Evolutionary conservation across 1,140 invertebrate genomes (phyloP), one percentile per base, ranked within the genome.

Genomic region (Phthorimaea operculella): DNA sequence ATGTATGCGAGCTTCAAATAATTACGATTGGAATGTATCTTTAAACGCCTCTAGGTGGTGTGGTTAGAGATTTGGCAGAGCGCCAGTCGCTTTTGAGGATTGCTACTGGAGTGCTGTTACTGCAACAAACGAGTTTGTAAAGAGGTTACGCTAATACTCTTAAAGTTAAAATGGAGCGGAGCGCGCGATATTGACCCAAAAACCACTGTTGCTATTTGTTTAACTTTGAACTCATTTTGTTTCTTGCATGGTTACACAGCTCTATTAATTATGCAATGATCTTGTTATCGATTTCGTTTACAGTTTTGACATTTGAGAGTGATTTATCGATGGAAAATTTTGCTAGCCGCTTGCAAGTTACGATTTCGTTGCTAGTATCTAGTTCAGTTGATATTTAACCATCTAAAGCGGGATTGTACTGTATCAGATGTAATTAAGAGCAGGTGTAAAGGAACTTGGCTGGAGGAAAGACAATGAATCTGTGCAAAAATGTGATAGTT

Each of bases 1-100:
- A 56, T 49, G 54, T 50, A 56, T 36, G 54, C 54, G 33, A 50
- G 47, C 17, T 56, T 56, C 45, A 56, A 56, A 49, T 56, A 51
- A 56, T 56, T 56, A 56, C 47, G 48, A 50, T 56, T 51, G 54
- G 21, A 56, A 51, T 51, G 50, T 50, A 50, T 50, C 44, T 47
- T 17, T 47, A 16, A 47, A 47, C 44, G 15, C 44, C 44, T 47
- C 44, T 47, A 14, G 44, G 16, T 47, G 44, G 44, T 47, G n/a
- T 47, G 7, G 10, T 9, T 39, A 39, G 11, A 47, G 44, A 15
- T 47, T 16, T 47, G 44, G 44, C 44, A 16, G 44, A 11, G 15
- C 8, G 44, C 44, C 44, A 47, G n/a, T n/a, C 10, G 10, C 36
- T 39, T 39, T 39, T 39, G 36, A 39, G 10, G 36, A 10, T 10